phyloP scores from a whole-genome alignment of 2,888 invertebrate genomes.

The Polymixis lichenea region DNA sequence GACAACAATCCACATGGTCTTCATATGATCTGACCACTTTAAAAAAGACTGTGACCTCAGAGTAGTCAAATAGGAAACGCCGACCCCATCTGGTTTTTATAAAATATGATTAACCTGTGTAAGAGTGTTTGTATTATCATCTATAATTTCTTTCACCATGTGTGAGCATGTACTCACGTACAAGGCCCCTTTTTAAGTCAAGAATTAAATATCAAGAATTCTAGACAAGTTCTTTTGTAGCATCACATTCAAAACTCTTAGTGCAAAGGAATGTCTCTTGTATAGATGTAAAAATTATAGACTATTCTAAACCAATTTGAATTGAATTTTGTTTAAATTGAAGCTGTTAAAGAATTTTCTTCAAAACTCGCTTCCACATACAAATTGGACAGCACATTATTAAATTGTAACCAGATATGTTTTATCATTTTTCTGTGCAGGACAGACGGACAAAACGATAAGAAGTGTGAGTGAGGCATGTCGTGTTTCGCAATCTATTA shows the following conservation, averaged over 20 bases:
- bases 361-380: conserved; percentile 55
- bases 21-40: no score
- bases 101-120: no score
- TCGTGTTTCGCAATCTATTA: conserved; percentile 78
- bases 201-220: neutral
- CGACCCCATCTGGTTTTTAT: no score
- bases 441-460: conserved; percentile 81
- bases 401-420: conserved; percentile 85
- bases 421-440: conserved; percentile 87
- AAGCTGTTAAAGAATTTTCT: neutral
- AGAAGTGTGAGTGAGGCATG: conserved; percentile 75
- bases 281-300: neutral
- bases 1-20: no score
- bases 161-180: no score
- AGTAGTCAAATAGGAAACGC: no score
- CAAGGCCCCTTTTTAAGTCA: neutral
- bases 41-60: no score
- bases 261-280: neutral
- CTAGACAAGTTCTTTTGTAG: neutral
- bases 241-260: neutral
- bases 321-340: neutral
- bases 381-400: conserved; percentile 69
- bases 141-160: neutral
- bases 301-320: neutral
- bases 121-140: no score